A percentile compares a stretch with the other conserved stretches of the same genome.
phyloP scores from a whole-genome alignment of 92 coral and sea anemone genomes.

The Epizoanthus stellaris region DNA sequence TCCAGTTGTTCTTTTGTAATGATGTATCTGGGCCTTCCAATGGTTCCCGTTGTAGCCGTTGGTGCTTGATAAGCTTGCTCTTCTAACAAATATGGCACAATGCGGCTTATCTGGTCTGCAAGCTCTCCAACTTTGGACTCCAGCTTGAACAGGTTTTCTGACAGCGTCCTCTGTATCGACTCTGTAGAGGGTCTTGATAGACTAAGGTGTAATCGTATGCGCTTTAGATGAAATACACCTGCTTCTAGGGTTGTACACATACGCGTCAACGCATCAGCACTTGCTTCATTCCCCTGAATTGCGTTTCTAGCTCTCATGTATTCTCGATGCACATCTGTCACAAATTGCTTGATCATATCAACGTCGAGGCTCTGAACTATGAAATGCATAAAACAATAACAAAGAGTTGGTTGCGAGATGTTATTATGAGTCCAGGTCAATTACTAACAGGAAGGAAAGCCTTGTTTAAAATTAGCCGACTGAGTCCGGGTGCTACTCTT shows the following conservation, averaged over 20 bases:
- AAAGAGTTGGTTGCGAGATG: too few species aligned
- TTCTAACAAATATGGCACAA: constrained; percentile 20
- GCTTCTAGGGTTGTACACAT: constrained; percentile 20
- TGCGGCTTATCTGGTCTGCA: background rate
- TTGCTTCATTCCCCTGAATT: background rate
- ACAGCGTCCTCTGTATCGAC: background rate
- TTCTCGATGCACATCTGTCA: background rate
- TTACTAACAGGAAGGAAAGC: too few species aligned
- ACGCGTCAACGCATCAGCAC: constrained; percentile 1
- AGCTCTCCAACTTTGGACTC: background rate
- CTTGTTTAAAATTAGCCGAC: too few species aligned
- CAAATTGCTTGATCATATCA: background rate
- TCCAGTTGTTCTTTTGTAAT: constrained; percentile 69
- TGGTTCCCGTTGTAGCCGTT: too few species aligned
- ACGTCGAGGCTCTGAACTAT: constrained; percentile 9
- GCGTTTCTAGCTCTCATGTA: background rate
- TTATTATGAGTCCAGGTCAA: too few species aligned
- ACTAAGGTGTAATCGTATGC: constrained; percentile 9
- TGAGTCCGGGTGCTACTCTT: too few species aligned
- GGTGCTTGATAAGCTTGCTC: background rate
- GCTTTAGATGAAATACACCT: constrained; percentile 8
- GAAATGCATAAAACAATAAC: background rate
- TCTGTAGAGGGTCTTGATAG: constrained; percentile 9
- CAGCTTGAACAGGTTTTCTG: background rate
- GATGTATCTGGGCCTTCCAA: constrained; percentile 57